These are phyloP conservation scores for Campoplex capitator DNA, from an alignment of 2,888 invertebrate species.

Conservation along the genomic window DNA sequence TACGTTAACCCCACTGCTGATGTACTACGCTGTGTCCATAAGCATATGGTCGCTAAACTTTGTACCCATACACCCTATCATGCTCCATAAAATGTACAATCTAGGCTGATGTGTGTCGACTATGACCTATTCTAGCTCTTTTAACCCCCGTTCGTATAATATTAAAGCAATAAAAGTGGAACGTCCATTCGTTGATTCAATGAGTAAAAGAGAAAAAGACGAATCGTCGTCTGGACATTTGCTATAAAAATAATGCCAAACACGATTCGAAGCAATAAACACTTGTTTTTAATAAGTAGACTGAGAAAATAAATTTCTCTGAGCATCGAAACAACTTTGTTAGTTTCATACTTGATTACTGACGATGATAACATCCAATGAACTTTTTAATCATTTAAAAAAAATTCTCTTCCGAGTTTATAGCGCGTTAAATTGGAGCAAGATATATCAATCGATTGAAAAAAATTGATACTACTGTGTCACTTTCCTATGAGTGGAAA, in stretches of 20 bases:
- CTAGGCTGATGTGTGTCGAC: slow-evolving; percentile 61
- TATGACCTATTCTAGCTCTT: slow-evolving; percentile 46
- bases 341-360: not conserved
- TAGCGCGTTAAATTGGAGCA: not conserved
- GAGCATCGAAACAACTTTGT: not conserved
- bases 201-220: slow-evolving; percentile 12
- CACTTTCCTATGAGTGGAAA: not conserved
- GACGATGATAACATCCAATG: too few relatives aligned
- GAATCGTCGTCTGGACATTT: not conserved
- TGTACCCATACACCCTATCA: slow-evolving; percentile 26
- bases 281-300: not conserved
- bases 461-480: not conserved
- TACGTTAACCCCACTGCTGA: slow-evolving; percentile 54
- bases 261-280: not conserved
- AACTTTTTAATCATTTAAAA: not conserved
- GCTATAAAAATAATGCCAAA: not conserved
- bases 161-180: slow-evolving; percentile 39
- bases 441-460: not conserved
- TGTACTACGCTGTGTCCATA: slow-evolving; percentile 40
- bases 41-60: slow-evolving; percentile 43
- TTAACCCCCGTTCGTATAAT: slow-evolving; percentile 17
- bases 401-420: not conserved
- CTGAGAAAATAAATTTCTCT: not conserved
- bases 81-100: slow-evolving; percentile 42
- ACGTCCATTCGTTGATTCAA: slow-evolving; percentile 17